A percentile compares a stretch with the other conserved stretches of the same genome.
These are phyloP conservation scores for Hipparchia sbordonii DNA, from an alignment of 2,888 invertebrate genomes.

Conservation along the genomic window DNA sequence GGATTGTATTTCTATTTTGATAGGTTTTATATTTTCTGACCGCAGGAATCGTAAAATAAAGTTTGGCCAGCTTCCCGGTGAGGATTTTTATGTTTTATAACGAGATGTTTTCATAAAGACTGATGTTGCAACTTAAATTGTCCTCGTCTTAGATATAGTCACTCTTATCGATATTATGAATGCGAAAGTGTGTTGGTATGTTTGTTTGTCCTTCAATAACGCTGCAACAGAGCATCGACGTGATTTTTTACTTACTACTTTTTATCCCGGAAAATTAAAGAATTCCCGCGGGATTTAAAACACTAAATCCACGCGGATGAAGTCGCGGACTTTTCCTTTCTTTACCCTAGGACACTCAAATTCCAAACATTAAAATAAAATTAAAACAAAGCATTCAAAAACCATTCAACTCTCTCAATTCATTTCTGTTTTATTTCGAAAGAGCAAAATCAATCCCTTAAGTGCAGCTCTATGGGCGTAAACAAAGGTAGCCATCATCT, in stretches of 20 bases:
- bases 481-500: slow-evolving; percentile 41
- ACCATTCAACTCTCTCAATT: slow-evolving; percentile 1
- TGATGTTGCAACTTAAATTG: too few species aligned
- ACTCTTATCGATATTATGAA: too few species aligned
- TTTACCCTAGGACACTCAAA: neutral
- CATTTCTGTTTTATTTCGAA: neutral
- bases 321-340: neutral
- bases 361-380: neutral
- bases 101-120: too few species aligned
- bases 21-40: slow-evolving; percentile 68
- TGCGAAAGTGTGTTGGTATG: too few species aligned
- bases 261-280: neutral
- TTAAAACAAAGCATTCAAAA: neutral
- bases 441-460: slow-evolving; percentile 14
- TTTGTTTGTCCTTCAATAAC: too few species aligned
- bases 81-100: slow-evolving; percentile 41
- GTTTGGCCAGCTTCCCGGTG: slow-evolving; percentile 59
- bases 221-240: too few species aligned
- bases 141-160: too few species aligned
- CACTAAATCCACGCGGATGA: neutral
- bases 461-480: neutral
- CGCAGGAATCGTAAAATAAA: slow-evolving; percentile 63
- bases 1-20: slow-evolving; percentile 54
- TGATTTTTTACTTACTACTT: neutral
- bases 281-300: neutral